A percentile compares a stretch with the other conserved stretches of the same genome.
Evolutionary conservation across 2,797 vertebrate species (phyloP).

Genomic region (Potorous gilbertii): DNA sequence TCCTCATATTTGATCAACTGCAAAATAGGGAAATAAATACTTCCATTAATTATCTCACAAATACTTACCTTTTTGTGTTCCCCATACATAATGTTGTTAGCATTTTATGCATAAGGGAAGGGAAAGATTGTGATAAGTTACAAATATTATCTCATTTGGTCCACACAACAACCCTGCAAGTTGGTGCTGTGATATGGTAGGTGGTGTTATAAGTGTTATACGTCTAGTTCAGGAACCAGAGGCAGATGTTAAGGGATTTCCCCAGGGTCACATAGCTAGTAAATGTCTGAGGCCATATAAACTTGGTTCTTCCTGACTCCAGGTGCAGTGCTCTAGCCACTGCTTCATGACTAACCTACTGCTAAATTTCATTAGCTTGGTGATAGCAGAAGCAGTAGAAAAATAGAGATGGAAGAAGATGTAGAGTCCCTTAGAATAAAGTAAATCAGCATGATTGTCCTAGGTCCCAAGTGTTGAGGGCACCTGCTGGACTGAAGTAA

Average conservation of each 20-base stretch:
- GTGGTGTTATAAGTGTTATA: neutral
- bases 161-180: neutral
- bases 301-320: neutral
- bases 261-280: neutral
- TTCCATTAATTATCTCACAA: neutral
- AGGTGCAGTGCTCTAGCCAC: neutral
- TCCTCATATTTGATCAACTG: neutral
- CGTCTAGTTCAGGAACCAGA: neutral
- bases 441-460: neutral
- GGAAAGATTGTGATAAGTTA: neutral
- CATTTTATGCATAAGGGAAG: neutral
- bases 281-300: neutral
- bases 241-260: neutral
- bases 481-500: neutral
- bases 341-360: neutral
- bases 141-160: neutral
- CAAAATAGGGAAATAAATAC: neutral
- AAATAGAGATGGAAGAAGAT: neutral
- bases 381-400: neutral
- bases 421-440: no score
- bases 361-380: neutral
- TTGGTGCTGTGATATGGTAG: neutral
- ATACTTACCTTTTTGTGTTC: neutral
- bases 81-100: neutral
- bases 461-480: neutral